Evolutionary conservation across 1,140 invertebrate genomes (phyloP), one percentile per base, ranked within the genome.

Genomic region (Drosophila insularis): DNA sequence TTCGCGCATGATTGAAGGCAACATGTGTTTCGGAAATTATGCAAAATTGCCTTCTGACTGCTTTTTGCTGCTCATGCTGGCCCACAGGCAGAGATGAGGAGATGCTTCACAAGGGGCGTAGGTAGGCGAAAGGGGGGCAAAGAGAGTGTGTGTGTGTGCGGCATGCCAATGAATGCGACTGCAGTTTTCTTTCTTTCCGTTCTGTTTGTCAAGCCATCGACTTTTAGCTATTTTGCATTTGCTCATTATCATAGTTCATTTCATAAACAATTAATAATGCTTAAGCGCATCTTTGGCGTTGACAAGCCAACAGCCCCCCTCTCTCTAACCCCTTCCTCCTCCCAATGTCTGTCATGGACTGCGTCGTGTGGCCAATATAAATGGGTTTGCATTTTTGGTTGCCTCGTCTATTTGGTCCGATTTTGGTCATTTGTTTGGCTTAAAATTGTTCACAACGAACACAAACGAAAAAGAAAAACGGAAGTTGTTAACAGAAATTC

Each of bases 11-110:
- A 90, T 87, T 90, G 87, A 90, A 90, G 81, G 87, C 81, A 90
- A 90, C 87, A 90, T 90, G 87, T 90, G 87, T 90, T 86, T 90
- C 86, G 86, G 86, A 90, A 89, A 89, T 90, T 90, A 90, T 89
- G 85, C 85, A 89, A 89, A 89, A 89, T 89, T 89, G 84, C 77
- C 84, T 89, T 63, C 70, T 68, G 72, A 67, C 72, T 70, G 73
- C 31, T 58, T 58, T 31, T 35, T 35, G 54, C 27, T 63, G 27
- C 32, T 54, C 19, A 6, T 31, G 62, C 60, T 55, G 54, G 59
- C 64, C 71, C 74, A 74, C 68, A 75, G 63, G 70, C 58, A 60
- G 66, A 62, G 63, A 63, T 62, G 69, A 59, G 40, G 64, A 70
- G 54, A 61, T 59, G 62, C 35, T 14, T 69, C 78, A 80, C 54